Conservation (phyloP, 2,888 invertebrate species). For the Halocaridina rubra region DNA sequence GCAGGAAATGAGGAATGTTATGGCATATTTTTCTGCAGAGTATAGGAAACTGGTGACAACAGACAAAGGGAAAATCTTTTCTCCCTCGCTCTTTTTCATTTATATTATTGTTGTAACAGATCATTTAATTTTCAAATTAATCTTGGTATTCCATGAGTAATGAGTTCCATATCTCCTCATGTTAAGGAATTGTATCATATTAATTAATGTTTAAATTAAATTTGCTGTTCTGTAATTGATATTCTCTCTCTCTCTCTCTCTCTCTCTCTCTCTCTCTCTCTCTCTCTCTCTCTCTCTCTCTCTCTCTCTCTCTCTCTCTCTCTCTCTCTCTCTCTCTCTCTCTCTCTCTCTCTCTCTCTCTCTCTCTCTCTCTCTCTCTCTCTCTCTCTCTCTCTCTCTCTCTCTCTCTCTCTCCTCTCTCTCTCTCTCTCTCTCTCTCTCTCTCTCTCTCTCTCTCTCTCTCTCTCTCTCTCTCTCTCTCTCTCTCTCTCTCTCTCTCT, state of each 20-base stretch:
- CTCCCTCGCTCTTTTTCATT: too few species aligned
- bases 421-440: background rate
- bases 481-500: constrained; percentile 1
- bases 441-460: too few species aligned
- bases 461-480: background rate
- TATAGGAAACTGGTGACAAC: too few species aligned
- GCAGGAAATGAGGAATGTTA: too few species aligned
- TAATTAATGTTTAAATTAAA: too few species aligned
- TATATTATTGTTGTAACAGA: too few species aligned
- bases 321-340: background rate
- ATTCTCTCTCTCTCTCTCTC: background rate
- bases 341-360: background rate
- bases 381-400: background rate
- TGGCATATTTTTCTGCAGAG: too few species aligned
- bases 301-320: background rate
- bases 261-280: constrained; percentile 2
- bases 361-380: background rate
- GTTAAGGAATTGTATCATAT: too few species aligned
- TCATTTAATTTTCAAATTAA: too few species aligned
- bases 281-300: constrained; percentile 5
- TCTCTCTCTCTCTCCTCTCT: background rate
- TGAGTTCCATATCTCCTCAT: too few species aligned
- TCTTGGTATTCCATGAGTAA: too few species aligned
- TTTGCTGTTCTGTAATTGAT: background rate
- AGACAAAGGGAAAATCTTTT: too few species aligned